Conservation (phyloP, 1,140 invertebrate species). For the Megalopta genalis region DNA sequence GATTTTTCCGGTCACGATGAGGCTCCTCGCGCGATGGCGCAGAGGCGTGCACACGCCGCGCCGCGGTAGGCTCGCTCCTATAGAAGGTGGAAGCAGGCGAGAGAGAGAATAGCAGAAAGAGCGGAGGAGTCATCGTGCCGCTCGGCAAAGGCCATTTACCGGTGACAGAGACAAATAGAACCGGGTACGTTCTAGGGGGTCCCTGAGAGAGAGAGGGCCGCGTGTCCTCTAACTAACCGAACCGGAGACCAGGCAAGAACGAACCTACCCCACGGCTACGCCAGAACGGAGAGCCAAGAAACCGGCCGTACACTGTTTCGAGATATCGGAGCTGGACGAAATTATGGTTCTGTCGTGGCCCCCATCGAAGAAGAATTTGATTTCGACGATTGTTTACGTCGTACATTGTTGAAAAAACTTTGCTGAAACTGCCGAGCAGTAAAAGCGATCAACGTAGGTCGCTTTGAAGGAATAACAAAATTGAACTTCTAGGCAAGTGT, state of each 20-base stretch:
- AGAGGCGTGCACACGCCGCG: neutral
- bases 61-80: too few relatives aligned
- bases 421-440: too few relatives aligned
- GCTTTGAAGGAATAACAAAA: too few relatives aligned
- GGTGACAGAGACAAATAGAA: conserved; percentile 70
- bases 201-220: conserved; percentile 22
- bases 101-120: conserved; percentile 24
- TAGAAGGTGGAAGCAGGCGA: conserved; percentile 37
- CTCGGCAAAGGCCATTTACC: conserved; percentile 65
- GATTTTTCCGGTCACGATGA: conserved; percentile 52
- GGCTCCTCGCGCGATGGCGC: neutral
- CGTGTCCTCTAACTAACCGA: conserved; percentile 53
- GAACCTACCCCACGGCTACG: neutral
- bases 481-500: too few relatives aligned
- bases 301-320: neutral
- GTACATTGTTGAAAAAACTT: too few relatives aligned
- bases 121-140: conserved; percentile 37
- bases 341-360: too few relatives aligned
- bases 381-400: too few relatives aligned
- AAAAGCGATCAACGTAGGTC: too few relatives aligned
- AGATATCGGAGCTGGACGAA: too few relatives aligned
- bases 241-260: conserved; percentile 12
- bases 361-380: too few relatives aligned
- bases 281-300: conserved; percentile 43
- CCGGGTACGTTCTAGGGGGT: conserved; percentile 51